Evolutionary conservation across 2,888 invertebrate genomes (phyloP), one percentile per base, ranked within the genome.

Genomic region (Cactoblastis cactorum): DNA sequence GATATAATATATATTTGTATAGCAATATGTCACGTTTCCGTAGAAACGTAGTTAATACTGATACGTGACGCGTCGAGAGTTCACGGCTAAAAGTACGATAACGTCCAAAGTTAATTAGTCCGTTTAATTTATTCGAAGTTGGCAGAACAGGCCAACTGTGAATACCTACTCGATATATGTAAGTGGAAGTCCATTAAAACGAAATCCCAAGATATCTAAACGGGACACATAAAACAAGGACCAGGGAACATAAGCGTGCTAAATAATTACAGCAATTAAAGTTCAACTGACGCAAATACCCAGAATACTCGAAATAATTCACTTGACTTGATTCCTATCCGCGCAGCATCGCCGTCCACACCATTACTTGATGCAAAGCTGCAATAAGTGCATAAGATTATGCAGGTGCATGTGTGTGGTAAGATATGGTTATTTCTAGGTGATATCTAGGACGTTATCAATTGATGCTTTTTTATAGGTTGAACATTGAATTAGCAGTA

Each of bases 191-290:
- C 28, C 15, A 14, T 43, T 32, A 43, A 5, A 28, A 43, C 43
- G 15, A 28, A 43, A 28, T 43, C 14, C 28, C 43, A 15, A 28
- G 43, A 28, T 43, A 43, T 17, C 43, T 43, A 15, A 28, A 28
- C 43, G 24, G 43, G 43, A 43, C 43, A 24, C 43, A 43, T 43
- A 43, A 43, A 43, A 43, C 43, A 43, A 28, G 43, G 11, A 43
- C 28, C 28, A 11, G 14, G 41, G 41, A 32, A 28, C n/a, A 15
- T 17, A 32, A 14, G 1, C 28, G 17, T n/a, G 15, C 15, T 43
- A 28, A 43, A 43, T 43, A 43, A 43, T 43, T 32, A 32, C 32
- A 17, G 43, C 28, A 43, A 43, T 43, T 43, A 43, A 43, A 43
- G 43, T 43, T 28, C 17, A 28, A 22, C 43, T 28, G 43, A 43